These are phyloP conservation scores for Ophion costatus DNA, from an alignment of 2,888 invertebrate species.

Conservation along the genomic window DNA sequence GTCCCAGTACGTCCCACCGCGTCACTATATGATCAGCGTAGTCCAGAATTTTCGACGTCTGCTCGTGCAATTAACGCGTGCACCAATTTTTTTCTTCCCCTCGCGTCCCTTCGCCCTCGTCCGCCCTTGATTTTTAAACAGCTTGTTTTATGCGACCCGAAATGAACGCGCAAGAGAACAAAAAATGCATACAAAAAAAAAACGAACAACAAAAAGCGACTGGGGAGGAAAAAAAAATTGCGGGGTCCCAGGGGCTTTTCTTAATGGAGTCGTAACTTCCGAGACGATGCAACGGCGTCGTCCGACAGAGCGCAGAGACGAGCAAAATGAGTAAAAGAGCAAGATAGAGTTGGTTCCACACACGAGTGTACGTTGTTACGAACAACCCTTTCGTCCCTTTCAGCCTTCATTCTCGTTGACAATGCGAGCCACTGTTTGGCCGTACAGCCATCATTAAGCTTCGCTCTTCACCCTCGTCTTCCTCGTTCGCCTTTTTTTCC, in stretches of 20 bases:
- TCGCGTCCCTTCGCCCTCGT: constrained; percentile 58
- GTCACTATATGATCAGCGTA: not conserved
- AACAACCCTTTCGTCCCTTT: constrained; percentile 50
- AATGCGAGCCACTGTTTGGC: constrained; percentile 71
- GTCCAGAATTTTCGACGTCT: constrained; percentile 2
- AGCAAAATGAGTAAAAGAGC: constrained; percentile 38
- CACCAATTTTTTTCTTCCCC: constrained; percentile 8
- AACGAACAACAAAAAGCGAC: constrained; percentile 76
- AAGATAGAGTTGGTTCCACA: constrained; percentile 37
- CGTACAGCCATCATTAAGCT: constrained; percentile 55
- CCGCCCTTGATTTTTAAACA: constrained; percentile 80
- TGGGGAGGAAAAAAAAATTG: constrained; percentile 73
- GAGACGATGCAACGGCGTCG: constrained; percentile 60
- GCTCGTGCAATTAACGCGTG: constrained; percentile 27
- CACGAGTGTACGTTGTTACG: constrained; percentile 34
- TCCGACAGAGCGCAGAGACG: constrained; percentile 41
- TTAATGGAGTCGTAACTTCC: constrained; percentile 82
- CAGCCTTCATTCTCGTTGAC: constrained; percentile 60
- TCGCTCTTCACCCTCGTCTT: constrained; percentile 25
- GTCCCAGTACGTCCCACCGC: not conserved
- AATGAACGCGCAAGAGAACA: constrained; percentile 74
- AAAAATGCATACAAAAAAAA: constrained; percentile 77
- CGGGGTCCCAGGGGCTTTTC: constrained; percentile 66
- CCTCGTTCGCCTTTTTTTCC: constrained; percentile 22
- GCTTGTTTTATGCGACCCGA: constrained; percentile 80